These are phyloP conservation scores for Punctoribates punctum DNA, from an alignment of 2,888 invertebrate genomes.

Conservation along the genomic window DNA sequence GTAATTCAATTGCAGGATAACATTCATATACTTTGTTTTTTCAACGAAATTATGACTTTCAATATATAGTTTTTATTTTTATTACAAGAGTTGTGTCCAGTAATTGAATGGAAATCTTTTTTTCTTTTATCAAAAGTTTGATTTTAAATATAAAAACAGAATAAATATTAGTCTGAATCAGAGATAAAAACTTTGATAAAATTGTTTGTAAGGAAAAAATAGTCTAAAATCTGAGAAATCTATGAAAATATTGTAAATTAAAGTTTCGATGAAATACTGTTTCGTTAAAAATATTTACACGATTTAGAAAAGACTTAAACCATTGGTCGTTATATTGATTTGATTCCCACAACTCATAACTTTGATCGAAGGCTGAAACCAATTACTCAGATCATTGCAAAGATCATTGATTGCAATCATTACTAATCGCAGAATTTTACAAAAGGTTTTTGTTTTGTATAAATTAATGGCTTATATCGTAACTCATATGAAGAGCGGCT, in stretches of 20 bases:
- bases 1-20: constrained; percentile 24
- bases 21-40: constrained; percentile 31
- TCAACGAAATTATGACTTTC: constrained; percentile 27
- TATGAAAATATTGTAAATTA: constrained; percentile 10
- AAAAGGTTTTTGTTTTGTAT: too few relatives aligned
- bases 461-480: background rate
- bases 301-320: background rate
- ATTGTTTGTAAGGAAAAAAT: background rate
- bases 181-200: background rate
- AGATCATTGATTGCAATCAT: background rate
- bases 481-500: background rate
- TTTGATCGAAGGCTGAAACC: constrained; percentile 24
- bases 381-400: constrained; percentile 1
- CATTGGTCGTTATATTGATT: background rate
- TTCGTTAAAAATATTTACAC: background rate
- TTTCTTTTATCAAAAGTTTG: constrained; percentile 2
- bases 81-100: constrained; percentile 20
- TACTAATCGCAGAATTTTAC: background rate
- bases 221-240: background rate
- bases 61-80: background rate
- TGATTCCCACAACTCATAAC: constrained; percentile 10
- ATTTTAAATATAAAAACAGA: background rate
- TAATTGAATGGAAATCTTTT: constrained; percentile 2
- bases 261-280: too few relatives aligned
- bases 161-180: background rate